These are phyloP conservation scores for Parazoanthus darwini DNA, from an alignment of 92 coral and sea anemone genomes.

Conservation along the genomic window DNA sequence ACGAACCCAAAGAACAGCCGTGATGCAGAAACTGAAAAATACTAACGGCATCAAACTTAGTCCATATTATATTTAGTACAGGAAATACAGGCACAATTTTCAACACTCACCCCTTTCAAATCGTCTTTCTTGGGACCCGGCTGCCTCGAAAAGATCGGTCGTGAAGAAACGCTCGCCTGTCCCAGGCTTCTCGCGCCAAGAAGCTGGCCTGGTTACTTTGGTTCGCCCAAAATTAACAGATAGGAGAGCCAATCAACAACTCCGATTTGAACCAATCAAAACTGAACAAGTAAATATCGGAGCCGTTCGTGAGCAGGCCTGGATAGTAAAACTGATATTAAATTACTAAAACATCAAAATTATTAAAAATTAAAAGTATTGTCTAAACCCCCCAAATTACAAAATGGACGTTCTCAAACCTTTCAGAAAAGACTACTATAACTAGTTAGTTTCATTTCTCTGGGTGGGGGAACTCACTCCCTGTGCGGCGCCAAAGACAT, in stretches of 20 bases:
- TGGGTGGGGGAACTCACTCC: no score
- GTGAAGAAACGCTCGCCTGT: not conserved
- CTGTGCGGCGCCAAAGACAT: no score
- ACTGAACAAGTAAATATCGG: not conserved
- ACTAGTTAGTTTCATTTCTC: no score
- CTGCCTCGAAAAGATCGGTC: not conserved
- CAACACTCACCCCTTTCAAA: not conserved
- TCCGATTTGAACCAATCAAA: not conserved
- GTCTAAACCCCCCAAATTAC: no score
- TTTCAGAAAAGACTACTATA: no score
- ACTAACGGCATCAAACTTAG: not conserved
- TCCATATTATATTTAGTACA: not conserved
- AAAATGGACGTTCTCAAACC: no score
- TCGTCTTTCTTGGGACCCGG: not conserved
- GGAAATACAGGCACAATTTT: not conserved
- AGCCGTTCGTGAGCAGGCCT: no score
- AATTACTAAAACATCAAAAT: no score
- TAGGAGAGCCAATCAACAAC: constrained; percentile 2
- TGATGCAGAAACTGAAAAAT: not conserved
- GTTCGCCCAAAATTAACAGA: not conserved
- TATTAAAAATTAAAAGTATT: no score
- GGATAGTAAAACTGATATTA: no score
- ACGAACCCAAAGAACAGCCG: not conserved
- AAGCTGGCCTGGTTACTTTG: constrained; percentile 27
- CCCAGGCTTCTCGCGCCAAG: constrained; percentile 15